Percentiles rank a stretch among this genome's conserved stretches.
phyloP scores from a whole-genome alignment of 2,888 invertebrate species.

The Parnassius smintheus region DNA sequence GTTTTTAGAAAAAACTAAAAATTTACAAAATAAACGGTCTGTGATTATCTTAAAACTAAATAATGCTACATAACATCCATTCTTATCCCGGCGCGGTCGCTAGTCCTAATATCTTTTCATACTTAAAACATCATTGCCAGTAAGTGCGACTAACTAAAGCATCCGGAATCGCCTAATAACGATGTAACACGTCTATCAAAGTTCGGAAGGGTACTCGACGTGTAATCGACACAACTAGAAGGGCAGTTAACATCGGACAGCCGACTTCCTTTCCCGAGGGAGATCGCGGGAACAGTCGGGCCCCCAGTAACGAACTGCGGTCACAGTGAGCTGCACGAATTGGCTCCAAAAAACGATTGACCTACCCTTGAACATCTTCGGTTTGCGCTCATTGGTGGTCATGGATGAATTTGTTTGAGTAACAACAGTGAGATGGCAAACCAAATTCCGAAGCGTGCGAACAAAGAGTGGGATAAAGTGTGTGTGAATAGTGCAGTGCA shows the following conservation, averaged over 20 bases:
- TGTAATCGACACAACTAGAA: slow-evolving; percentile 74
- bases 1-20: no score
- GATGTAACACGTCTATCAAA: slow-evolving; percentile 73
- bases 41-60: no score
- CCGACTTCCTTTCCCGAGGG: slow-evolving; percentile 75
- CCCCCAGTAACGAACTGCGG: slow-evolving; percentile 41
- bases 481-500: slow-evolving; percentile 65
- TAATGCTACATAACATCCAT: no score
- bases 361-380: slow-evolving; percentile 4
- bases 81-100: no score
- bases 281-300: slow-evolving; percentile 40
- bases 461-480: slow-evolving; percentile 50
- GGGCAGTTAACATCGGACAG: slow-evolving; percentile 73
- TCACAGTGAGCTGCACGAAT: slow-evolving; percentile 17
- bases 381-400: neutral
- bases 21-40: no score
- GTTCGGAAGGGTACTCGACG: slow-evolving; percentile 71
- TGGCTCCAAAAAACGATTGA: slow-evolving; percentile 8
- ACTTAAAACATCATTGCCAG: neutral
- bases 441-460: slow-evolving; percentile 35
- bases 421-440: slow-evolving; percentile 50
- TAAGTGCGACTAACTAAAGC: slow-evolving; percentile 27
- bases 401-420: slow-evolving; percentile 13
- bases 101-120: no score
- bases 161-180: slow-evolving; percentile 36